Base-by-base conservation (phyloP, 2,797 vertebrate species). In the Xenentodon cancila region DNA sequence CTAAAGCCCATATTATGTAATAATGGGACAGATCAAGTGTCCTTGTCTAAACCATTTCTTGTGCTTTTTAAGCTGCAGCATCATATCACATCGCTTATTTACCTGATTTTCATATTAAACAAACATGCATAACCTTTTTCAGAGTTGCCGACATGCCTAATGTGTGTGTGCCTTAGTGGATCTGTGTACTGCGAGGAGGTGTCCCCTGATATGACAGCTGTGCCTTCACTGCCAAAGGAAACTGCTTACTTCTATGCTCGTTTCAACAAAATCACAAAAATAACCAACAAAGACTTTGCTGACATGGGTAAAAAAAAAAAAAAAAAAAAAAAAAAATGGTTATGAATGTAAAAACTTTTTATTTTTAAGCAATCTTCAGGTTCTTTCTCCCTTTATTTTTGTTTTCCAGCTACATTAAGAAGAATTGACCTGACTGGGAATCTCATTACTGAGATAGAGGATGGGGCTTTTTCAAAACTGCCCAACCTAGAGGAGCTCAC, bases 141-240 rank as follows among this genome's bases (percentile, higher is more conserved):
- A 98, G 96, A 95, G 82, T 82, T 97, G 84, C 96, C 97, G 3
- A 98, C 96, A 1, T 99, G 96, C 63, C 89, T 98, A 70, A 76
- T 96, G 54, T 98, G 97, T 42, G 96, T 96, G 25, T 99, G 97
- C 82, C 88, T 98, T 79, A 95, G 90, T 20, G 95, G 95, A 32
- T 98, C 96, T 0, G 96, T 98, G 37, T 97, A 98, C 87, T 98
- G 97, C 16, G 34, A 37, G 34, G 96, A 98, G 73, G 84, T 93
- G 49, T 73, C 56, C 7, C 94, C 95, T 5, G 94, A 95, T 55
- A 95, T 96, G 43, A 93, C 94, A 49, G 40, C 80, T 0, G 92
- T 98, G 22, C 97, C 97, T 3, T 76, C 94, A 1, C 84, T 98
- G 84, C 96, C 96, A 63, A 97, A 95, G 81, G 96, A 98, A 82